Conservation (phyloP, 2,113 vertebrate species). For the Ascaphus truei region DNA sequence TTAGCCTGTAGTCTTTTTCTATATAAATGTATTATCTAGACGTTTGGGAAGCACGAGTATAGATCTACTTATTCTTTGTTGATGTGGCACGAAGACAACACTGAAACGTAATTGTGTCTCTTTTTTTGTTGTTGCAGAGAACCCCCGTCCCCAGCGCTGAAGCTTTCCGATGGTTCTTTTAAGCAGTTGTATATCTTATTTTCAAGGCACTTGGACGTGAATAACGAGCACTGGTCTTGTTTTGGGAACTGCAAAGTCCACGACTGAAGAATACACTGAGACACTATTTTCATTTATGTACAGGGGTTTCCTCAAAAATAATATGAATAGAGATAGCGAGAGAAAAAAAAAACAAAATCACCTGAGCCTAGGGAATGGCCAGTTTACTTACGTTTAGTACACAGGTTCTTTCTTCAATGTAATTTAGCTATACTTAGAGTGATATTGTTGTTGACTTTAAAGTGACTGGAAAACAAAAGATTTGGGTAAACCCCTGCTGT, state of each 20-base stretch:
- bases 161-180: slow-evolving; percentile 99
- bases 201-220: slow-evolving; percentile 74
- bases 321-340: slow-evolving; percentile 44
- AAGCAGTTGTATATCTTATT: slow-evolving; percentile 72
- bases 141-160: slow-evolving; percentile 93
- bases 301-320: slow-evolving; percentile 74
- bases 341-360: slow-evolving; percentile 58
- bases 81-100: too few relatives aligned
- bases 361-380: slow-evolving; percentile 82
- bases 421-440: slow-evolving; percentile 72
- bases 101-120: too few relatives aligned
- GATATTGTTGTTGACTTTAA: slow-evolving; percentile 80
- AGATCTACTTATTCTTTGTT: too few relatives aligned
- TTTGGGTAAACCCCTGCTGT: slow-evolving; percentile 83
- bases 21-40: too few relatives aligned
- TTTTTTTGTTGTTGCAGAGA: slow-evolving; percentile 84
- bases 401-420: slow-evolving; percentile 70
- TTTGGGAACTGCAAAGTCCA: slow-evolving; percentile 80
- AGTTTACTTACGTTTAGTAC: slow-evolving; percentile 61
- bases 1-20: too few relatives aligned
- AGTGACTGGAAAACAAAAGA: slow-evolving; percentile 70
- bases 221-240: slow-evolving; percentile 81
- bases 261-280: slow-evolving; percentile 76
- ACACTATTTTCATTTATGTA: slow-evolving; percentile 76
- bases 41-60: too few relatives aligned